A percentile compares a stretch with the other conserved stretches of the same genome.
These are phyloP conservation scores for Diglossa cyanea DNA, from an alignment of 2,797 vertebrate species.

Conservation along the genomic window DNA sequence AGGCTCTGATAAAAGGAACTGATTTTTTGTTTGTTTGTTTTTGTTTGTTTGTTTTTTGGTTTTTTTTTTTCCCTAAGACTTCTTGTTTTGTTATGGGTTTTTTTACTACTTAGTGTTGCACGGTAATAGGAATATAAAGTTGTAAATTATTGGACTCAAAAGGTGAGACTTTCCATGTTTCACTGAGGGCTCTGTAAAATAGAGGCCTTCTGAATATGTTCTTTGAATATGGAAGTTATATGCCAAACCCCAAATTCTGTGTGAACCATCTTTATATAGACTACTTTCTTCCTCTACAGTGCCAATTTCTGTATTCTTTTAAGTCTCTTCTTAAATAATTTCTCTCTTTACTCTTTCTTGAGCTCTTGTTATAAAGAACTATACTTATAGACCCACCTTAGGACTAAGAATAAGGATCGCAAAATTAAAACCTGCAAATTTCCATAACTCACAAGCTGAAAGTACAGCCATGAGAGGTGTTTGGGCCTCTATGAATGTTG, in stretches of 20 bases:
- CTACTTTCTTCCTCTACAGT: not conserved
- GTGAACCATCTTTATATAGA: not conserved
- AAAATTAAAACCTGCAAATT: not conserved
- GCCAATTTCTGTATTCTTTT: not conserved
- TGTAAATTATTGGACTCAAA: not conserved
- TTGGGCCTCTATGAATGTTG: not conserved
- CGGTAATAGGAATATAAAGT: not conserved
- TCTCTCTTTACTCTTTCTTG: not conserved
- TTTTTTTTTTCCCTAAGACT: not conserved
- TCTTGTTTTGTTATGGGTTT: not conserved
- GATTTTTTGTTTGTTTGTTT: too few relatives aligned
- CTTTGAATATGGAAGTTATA: not conserved
- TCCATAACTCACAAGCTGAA: not conserved
- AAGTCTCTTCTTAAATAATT: not conserved
- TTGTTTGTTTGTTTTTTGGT: too few relatives aligned
- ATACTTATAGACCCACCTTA: not conserved
- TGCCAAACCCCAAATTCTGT: not conserved
- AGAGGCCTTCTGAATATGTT: not conserved
- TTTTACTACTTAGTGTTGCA: not conserved
- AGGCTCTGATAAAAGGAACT: not conserved
- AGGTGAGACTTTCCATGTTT: not conserved
- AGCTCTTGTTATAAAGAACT: not conserved
- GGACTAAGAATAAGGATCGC: not conserved
- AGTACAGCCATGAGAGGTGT: not conserved
- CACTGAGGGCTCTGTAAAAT: not conserved